These are phyloP conservation scores for Euphydryas editha DNA, from an alignment of 2,888 invertebrate genomes.

Conservation along the genomic window DNA sequence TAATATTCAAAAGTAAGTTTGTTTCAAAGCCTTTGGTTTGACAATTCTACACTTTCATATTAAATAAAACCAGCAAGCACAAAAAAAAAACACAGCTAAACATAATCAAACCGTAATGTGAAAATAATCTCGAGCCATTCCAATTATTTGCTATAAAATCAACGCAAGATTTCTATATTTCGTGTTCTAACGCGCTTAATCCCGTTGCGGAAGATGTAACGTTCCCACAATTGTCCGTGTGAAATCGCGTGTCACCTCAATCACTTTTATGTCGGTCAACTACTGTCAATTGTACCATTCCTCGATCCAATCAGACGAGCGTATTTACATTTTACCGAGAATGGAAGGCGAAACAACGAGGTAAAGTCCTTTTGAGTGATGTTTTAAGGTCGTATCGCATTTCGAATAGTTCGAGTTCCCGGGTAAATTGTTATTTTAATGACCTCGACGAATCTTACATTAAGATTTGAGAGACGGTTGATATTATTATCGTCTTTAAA, in stretches of 20 bases:
- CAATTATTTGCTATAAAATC: constrained; percentile 23
- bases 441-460: not conserved
- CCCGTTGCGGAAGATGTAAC: constrained; percentile 47
- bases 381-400: constrained; percentile 25
- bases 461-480: no score
- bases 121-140: constrained; percentile 13
- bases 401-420: constrained; percentile 17
- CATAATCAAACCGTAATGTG: constrained; percentile 4
- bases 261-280: constrained; percentile 58
- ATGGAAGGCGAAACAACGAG: constrained; percentile 28
- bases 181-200: constrained; percentile 44
- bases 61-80: not conserved
- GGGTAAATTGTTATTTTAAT: constrained; percentile 11
- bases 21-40: no score
- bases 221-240: constrained; percentile 54
- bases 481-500: no score
- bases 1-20: no score
- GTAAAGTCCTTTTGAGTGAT: constrained; percentile 29
- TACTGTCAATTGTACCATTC: constrained; percentile 57
- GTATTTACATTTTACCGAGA: constrained; percentile 52
- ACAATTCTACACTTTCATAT: not conserved
- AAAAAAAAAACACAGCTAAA: not conserved
- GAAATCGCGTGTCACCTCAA: constrained; percentile 56
- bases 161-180: constrained; percentile 33
- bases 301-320: constrained; percentile 53